phyloP scores from a whole-genome alignment of 2,113 vertebrate species.

The Phainopepla nitens region DNA sequence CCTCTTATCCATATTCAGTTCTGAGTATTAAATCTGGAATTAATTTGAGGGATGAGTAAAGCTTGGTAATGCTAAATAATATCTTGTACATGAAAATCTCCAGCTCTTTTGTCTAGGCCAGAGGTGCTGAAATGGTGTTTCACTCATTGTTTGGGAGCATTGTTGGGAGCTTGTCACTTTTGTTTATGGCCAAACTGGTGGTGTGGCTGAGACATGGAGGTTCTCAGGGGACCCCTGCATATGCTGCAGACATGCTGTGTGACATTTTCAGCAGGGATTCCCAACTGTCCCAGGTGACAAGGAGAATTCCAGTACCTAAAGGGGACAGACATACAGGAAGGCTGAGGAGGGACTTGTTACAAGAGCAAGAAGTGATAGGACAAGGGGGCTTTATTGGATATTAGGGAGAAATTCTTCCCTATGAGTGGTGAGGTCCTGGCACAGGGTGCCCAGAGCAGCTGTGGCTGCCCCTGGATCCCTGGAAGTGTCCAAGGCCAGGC shows the following conservation, averaged over 20 bases:
- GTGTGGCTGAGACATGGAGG: rapidly evolving
- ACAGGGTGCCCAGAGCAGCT: not conserved
- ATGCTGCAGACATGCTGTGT: not conserved
- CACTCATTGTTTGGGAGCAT: rapidly evolving
- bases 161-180: rapidly evolving
- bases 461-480: not conserved
- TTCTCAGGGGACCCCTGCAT: not conserved
- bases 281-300: not conserved
- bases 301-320: not conserved
- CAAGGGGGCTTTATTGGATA: not conserved
- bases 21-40: not conserved
- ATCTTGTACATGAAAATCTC: not conserved
- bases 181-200: not conserved
- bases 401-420: not conserved
- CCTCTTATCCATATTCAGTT: not conserved
- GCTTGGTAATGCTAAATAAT: not conserved
- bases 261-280: not conserved
- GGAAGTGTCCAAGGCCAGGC: not conserved
- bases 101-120: not conserved
- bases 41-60: not conserved
- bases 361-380: no score
- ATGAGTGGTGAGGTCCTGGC: not conserved
- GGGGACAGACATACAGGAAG: rapidly evolving
- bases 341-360: not conserved
- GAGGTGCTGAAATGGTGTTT: not conserved